Base-by-base conservation (phyloP, 1,140 invertebrate genomes). In the Venturia canescens region DNA sequence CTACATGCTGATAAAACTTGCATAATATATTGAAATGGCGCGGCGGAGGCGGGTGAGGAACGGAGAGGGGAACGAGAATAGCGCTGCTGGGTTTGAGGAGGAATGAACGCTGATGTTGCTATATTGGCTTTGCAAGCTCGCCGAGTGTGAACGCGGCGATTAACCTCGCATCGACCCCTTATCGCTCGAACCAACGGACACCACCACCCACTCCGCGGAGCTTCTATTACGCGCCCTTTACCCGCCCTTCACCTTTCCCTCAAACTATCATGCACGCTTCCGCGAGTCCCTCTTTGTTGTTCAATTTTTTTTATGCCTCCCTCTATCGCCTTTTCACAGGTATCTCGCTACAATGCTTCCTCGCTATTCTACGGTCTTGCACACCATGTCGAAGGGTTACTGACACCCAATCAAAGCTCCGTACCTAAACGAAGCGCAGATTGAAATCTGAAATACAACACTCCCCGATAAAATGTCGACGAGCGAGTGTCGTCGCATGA, bases 111-210 rank as follows among this genome's bases (percentile, higher is more conserved):
- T 53, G 44, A 53, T 31, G 31, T 34, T 31, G 50, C 66, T 79
- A 50, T 72, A 60, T 29, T 72, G 82, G 83, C 86, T 87, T 87
- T 87, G 86, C 38, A 87, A 84, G 86, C 74, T 80, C 84, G 85
- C n/a, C 74, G 83, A 87, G 86, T 87, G 86, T 87, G 82, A 87
- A 88, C 86, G 84, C 76, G 81, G 75, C 85, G 87, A 88, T 88
- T 88, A 88, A 88, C 86, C 86, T 84, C 83, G 79, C 86, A 88
- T 86, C 86, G 79, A 76, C 81, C 78, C 86, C 85, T 86, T 84
- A 83, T 71, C 50, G 69, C 57, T 72, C 23, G 34, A 50, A 74
- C 27, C 63, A 77, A 66, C 80, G 21, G 72, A 69, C 72, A 31
- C 44, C 53, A 26, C 79, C 16, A 48, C 60, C 70, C 71, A 69